Evolutionary conservation across 2,797 vertebrate species (phyloP), one percentile per base, ranked within the genome.

Genomic region (Gadopsis bispinosus): DNA sequence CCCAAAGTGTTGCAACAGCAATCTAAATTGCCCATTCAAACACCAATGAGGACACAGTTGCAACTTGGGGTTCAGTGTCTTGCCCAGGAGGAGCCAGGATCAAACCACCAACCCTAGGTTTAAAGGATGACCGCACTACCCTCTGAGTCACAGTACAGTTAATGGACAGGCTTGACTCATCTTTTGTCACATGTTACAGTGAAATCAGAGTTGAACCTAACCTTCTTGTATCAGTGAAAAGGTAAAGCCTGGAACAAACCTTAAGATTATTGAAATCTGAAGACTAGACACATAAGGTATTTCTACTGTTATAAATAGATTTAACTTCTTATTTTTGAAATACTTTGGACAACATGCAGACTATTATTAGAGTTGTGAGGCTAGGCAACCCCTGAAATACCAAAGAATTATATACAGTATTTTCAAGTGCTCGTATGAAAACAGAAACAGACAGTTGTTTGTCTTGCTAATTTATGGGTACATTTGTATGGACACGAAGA

Each of bases 231-330:
- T 65, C n/a, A 29, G 53, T 31, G n/a, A 58, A 39, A 56, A 64
- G 31, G 1, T 56, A 48, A 64, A 73, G 48, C 47, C 31, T 3
- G 41, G 20, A 39, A 17, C 11, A 61, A 37, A n/a, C 45, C 17
- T 41, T n/a, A 16, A 48, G 7, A 62, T 62, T 43, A 43, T n/a
- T 62, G 35, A 62, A 51, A 72, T 35, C 48, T 54, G 20, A 63
- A 55, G 35, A 35, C 35, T 35, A 35, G 35, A 31, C 37, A 43
- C 43, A n/a, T 1, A 17, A 45, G 50, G 35, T 17, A 13, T 47
- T 55, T 56, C 20, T 20, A 14, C 50, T 16, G 29, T 22, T 9
- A 20, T 1, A 55, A 4, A 65, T 31, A 20, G 16, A 58, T 11
- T 11, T 47, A 7, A 35, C 11, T 35, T 19, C 33, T 56, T 33